Percentiles rank a stretch among this genome's conserved stretches.
Evolutionary conservation across 2,888 invertebrate genomes (phyloP).

Genomic region (Timema podura): DNA sequence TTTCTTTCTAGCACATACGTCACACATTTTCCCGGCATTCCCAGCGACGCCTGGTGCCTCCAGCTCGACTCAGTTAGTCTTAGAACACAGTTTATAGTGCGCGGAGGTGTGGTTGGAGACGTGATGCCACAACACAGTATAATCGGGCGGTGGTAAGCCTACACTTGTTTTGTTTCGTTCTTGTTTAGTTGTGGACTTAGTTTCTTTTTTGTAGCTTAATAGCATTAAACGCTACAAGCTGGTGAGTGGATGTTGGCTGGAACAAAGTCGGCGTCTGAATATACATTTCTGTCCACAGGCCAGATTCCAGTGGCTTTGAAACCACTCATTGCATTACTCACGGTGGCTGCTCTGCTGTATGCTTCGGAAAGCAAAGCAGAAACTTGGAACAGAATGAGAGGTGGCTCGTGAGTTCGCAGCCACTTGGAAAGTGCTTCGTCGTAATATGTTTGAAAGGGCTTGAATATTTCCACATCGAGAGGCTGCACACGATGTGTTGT

Average conservation of each 20-base stretch:
- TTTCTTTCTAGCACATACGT: too few relatives aligned
- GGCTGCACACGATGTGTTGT: constrained; percentile 19
- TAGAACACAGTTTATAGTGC: too few relatives aligned
- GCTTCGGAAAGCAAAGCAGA: constrained; percentile 13
- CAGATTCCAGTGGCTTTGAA: constrained; percentile 17
- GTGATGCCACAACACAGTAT: too few relatives aligned
- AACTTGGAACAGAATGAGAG: constrained; percentile 10
- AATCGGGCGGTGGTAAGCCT: too few relatives aligned
- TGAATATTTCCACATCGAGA: constrained; percentile 14
- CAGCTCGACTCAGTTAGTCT: too few relatives aligned
- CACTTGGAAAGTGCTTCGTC: constrained; percentile 15
- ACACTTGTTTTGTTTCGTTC: too few relatives aligned
- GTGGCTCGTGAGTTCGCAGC: constrained; percentile 8
- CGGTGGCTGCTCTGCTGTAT: constrained; percentile 11
- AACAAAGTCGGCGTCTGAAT: constrained; percentile 4
- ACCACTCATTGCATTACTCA: constrained; percentile 11
- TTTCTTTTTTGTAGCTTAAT: too few relatives aligned
- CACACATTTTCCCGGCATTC: too few relatives aligned
- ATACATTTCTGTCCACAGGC: constrained; percentile 3
- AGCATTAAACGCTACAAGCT: too few relatives aligned
- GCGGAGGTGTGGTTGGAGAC: too few relatives aligned
- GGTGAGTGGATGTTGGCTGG: neutral
- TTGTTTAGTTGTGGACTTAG: too few relatives aligned
- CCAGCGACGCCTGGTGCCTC: too few relatives aligned
- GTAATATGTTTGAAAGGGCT: constrained; percentile 15